A percentile compares a stretch with the other conserved stretches of the same genome.
Conservation (phyloP, 2,888 invertebrate species). For the Eledona agricola region DNA sequence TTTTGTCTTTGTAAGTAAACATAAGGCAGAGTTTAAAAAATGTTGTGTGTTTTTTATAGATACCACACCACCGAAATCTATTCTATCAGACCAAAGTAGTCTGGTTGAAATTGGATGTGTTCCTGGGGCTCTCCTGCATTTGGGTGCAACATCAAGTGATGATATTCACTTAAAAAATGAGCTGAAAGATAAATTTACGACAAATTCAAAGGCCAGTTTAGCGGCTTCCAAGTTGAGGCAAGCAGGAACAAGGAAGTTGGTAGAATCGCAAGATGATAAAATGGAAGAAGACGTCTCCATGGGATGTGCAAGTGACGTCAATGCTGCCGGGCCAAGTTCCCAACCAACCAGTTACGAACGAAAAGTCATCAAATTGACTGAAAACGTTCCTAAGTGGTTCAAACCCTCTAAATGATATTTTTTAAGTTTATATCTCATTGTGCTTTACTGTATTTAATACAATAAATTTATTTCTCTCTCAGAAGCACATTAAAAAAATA, state of each 20-base stretch:
- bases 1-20: slow-evolving; percentile 81
- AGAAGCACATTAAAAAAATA: no score
- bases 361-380: slow-evolving; percentile 46
- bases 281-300: slow-evolving; percentile 43
- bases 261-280: slow-evolving; percentile 37
- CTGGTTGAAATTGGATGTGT: slow-evolving; percentile 79
- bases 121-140: slow-evolving; percentile 81
- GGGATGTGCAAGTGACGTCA: slow-evolving; percentile 41
- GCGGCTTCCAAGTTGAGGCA: slow-evolving; percentile 75
- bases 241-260: slow-evolving; percentile 44
- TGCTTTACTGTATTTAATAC: slow-evolving; percentile 7
- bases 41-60: slow-evolving; percentile 65
- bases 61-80: slow-evolving; percentile 82
- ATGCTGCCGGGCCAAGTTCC: slow-evolving; percentile 40
- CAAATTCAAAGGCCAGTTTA: slow-evolving; percentile 73
- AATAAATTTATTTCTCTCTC: neutral
- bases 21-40: neutral
- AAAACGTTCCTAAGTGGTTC: slow-evolving; percentile 61
- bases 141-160: slow-evolving; percentile 66
- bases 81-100: slow-evolving; percentile 70
- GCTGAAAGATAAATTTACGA: slow-evolving; percentile 69
- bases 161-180: slow-evolving; percentile 68
- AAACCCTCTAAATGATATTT: slow-evolving; percentile 49
- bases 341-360: slow-evolving; percentile 39
- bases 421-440: slow-evolving; percentile 17